Base-by-base conservation (phyloP, 1,140 invertebrate genomes). In the Ylistrum balloti region DNA sequence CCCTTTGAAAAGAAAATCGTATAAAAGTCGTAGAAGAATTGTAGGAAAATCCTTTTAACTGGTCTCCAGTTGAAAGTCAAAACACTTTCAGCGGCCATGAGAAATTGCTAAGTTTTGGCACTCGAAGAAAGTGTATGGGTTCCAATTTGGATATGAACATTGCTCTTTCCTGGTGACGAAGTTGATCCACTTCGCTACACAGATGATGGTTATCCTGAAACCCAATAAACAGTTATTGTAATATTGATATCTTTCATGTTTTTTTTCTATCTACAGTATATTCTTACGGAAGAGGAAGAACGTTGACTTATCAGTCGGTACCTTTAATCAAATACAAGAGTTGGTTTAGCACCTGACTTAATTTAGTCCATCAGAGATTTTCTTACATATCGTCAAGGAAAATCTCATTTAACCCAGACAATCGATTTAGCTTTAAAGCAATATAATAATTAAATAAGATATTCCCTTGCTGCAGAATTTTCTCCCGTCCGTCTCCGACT, bases 361-460 rank as follows among this genome's bases (percentile, higher is more conserved):
- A 45, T 45, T 45, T 45, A 17, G 41, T 45, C 41, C 22, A n/a
- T 74, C 56, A 74, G 9, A 74, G 56, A 74, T 74, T 74, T 74
- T 74, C 56, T 74, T 74, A 74, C 56, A 74, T 74, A 74, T 74
- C 56, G 22, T 74, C 56, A 74, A 74, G 56, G 56, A 74, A 74
- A 74, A 74, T 74, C 56, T 74, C 56, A 74, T 74, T 74, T 74
- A 28, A 1, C 56, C 56, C 56, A 74, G 56, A 74, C 56, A 74
- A 74, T 74, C 28, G 56, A 74, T 74, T 74, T 74, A 74, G 56
- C 22, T 74, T 74, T 74, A 74, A 74, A 74, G 56, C 56, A 74
- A 74, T 74, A 74, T 74, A 74, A 74, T 74, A 74, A 74, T 74
- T 28, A 74, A 74, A 74, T 74, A 74, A 74, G 56, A 74, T 74